Conservation (phyloP, 2,113 vertebrate species). For the Eurystomus gularis region DNA sequence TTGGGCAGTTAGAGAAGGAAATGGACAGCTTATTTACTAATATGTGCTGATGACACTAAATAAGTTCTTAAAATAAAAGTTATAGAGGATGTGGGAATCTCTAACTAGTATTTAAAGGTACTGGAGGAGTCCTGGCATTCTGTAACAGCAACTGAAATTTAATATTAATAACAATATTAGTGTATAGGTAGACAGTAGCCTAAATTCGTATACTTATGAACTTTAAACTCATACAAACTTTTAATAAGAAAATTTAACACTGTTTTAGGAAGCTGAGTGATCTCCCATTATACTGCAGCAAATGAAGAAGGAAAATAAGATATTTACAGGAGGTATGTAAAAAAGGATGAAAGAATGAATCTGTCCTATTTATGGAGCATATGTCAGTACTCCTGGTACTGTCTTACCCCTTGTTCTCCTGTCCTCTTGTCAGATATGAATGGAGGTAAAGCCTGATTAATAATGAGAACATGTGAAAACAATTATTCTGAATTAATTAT, state of each 20-base stretch:
- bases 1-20: neutral
- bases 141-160: neutral
- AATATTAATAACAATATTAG: neutral
- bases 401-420: neutral
- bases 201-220: neutral
- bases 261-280: neutral
- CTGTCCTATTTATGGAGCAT: neutral
- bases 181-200: neutral
- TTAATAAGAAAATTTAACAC: neutral
- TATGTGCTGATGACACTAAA: neutral
- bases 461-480: neutral
- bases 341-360: neutral
- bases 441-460: neutral
- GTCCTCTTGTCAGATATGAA: neutral
- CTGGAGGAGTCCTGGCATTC: neutral
- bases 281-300: neutral
- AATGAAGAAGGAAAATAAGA: neutral
- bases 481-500: neutral
- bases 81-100: neutral
- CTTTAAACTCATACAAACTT: neutral
- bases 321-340: neutral
- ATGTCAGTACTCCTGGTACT: neutral
- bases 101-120: neutral
- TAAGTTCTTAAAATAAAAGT: neutral
- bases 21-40: neutral